A percentile compares a stretch with the other conserved stretches of the same genome.
phyloP scores from a whole-genome alignment of 1,140 invertebrate genomes.

The Pachyrhynchus sulphureomaculatus region DNA sequence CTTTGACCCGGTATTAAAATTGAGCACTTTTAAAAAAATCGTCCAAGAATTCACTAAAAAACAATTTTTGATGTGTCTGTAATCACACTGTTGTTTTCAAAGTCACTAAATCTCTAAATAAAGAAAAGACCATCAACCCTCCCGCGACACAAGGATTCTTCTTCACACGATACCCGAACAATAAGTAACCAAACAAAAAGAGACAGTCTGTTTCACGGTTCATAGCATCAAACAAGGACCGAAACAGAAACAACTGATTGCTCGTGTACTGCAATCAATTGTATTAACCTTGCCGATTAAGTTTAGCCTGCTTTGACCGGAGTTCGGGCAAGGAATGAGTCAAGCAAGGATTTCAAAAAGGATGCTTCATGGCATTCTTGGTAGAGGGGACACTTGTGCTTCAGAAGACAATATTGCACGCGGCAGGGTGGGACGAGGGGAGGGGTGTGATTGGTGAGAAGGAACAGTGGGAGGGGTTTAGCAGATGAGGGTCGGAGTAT shows the following conservation, averaged over 20 bases:
- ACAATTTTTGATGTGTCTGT: too few species aligned
- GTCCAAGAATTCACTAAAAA: too few species aligned
- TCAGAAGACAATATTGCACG: constrained; percentile 12
- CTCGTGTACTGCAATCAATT: constrained; percentile 3
- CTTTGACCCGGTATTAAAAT: too few species aligned
- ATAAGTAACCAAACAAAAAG: background rate
- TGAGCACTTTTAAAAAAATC: too few species aligned
- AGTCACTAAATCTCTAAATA: too few species aligned
- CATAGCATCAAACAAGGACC: background rate
- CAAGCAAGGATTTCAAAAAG: constrained; percentile 9
- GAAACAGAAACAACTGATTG: background rate
- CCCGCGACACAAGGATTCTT: too few species aligned
- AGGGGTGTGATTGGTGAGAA: background rate
- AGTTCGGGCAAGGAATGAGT: constrained; percentile 17
- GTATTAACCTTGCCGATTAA: constrained; percentile 4
- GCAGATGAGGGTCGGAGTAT: constrained; percentile 6
- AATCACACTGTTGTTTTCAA: too few species aligned
- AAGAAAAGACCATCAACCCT: too few species aligned
- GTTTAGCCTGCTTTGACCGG: constrained; percentile 4
- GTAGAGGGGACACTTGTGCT: constrained; percentile 9
- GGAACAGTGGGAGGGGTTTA: constrained; percentile 9
- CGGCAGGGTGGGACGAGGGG: background rate
- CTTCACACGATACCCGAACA: too few species aligned
- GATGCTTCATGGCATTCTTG: constrained; percentile 10
- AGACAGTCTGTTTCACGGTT: background rate